These are phyloP conservation scores for Agonum fuliginosum DNA, from an alignment of 2,888 invertebrate genomes.

Conservation along the genomic window DNA sequence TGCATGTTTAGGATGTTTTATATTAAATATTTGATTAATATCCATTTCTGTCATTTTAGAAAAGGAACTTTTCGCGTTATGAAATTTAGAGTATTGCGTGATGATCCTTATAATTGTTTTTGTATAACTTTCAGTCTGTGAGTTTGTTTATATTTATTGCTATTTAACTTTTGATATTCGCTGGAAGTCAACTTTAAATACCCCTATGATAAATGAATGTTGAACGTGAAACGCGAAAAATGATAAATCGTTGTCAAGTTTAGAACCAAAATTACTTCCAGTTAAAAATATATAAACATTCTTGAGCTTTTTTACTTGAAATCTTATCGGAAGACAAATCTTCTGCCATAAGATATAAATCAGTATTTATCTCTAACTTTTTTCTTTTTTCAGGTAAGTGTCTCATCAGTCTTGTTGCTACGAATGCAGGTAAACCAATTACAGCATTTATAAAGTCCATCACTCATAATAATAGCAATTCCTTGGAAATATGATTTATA, in stretches of 20 bases:
- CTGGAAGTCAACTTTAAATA: background rate
- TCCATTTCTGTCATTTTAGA: no score
- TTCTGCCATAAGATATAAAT: background rate
- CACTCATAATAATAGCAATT: constrained; percentile 5
- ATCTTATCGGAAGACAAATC: background rate
- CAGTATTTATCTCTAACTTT: background rate
- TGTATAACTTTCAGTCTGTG: background rate
- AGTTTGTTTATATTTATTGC: background rate
- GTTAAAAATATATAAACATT: background rate
- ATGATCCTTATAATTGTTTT: background rate
- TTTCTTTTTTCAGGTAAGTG: constrained; percentile 26
- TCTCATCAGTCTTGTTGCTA: background rate
- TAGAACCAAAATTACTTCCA: constrained; percentile 3
- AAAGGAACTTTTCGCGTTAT: no score
- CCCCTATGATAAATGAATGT: constrained; percentile 17
- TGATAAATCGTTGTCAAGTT: constrained; percentile 7
- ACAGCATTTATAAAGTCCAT: constrained; percentile 7
- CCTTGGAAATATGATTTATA: constrained; percentile 25
- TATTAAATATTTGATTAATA: no score
- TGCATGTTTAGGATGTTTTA: no score
- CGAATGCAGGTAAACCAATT: constrained; percentile 19
- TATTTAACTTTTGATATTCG: constrained; percentile 23
- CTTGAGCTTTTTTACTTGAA: background rate
- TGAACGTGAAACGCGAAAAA: background rate
- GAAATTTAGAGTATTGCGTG: no score